Conservation (phyloP, 2,797 vertebrate species). For the Bucorvus abyssinicus region DNA sequence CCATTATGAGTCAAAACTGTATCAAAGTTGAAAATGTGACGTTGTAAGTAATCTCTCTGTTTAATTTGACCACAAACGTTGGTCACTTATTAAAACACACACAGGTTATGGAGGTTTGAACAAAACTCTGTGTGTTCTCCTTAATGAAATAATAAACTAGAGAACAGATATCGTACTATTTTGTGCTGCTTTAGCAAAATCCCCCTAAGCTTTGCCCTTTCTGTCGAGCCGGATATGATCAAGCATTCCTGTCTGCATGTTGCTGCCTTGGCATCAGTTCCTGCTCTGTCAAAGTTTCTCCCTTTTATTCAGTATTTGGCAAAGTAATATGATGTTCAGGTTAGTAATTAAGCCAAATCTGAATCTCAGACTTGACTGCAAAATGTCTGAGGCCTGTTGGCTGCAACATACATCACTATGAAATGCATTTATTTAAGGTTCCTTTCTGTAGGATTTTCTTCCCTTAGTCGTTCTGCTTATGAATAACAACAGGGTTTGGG, state of each 20-base stretch:
- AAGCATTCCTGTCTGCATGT: neutral
- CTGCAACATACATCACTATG: neutral
- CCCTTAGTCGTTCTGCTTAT: neutral
- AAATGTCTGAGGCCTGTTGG: neutral
- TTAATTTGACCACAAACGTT: neutral
- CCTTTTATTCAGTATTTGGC: neutral
- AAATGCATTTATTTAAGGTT: neutral
- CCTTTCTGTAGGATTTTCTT: neutral
- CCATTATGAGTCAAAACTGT: neutral
- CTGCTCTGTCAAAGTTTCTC: neutral
- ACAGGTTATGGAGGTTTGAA: neutral
- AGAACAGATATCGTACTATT: neutral
- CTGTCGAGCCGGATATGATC: neutral
- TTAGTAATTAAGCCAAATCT: neutral
- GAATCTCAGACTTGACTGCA: neutral
- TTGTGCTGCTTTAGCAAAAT: neutral
- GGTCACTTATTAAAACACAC: neutral
- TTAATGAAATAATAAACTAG: neutral
- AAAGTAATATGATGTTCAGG: neutral
- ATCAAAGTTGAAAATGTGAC: neutral
- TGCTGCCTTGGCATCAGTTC: neutral
- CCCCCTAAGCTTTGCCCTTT: neutral
- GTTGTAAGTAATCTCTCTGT: neutral
- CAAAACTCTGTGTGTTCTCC: neutral
- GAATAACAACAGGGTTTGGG: neutral